phyloP scores from a whole-genome alignment of 2,113 vertebrate genomes.

The Syrmaticus mikado region DNA sequence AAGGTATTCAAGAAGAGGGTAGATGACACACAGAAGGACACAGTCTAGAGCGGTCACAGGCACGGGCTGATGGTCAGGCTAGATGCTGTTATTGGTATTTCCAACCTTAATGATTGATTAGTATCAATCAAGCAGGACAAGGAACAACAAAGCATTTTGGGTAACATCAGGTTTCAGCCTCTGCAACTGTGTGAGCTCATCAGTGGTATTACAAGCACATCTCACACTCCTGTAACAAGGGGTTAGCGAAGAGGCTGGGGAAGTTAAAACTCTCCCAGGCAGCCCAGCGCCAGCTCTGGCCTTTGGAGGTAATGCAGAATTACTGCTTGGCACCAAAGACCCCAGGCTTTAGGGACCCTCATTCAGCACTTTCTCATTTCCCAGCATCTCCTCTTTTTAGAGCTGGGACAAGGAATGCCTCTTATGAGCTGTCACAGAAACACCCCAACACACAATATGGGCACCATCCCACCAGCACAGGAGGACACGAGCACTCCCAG shows the following conservation, averaged over 20 bases:
- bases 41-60: no score
- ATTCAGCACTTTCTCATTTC: background rate
- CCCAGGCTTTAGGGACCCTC: background rate
- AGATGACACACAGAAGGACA: no score
- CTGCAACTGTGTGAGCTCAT: slow-evolving; percentile 21
- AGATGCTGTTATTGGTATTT: no score
- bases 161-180: background rate
- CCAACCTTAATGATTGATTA: no score
- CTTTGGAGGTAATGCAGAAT: background rate
- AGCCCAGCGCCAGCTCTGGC: background rate
- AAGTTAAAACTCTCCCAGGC: background rate
- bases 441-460: background rate
- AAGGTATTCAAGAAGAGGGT: no score
- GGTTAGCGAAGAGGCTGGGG: slow-evolving; percentile 37
- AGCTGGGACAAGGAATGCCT: background rate
- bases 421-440: no score
- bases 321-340: background rate
- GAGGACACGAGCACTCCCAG: background rate
- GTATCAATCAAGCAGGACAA: background rate
- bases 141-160: slow-evolving; percentile 46
- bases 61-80: no score
- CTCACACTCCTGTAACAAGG: slow-evolving; percentile 36
- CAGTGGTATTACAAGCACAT: background rate
- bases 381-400: background rate
- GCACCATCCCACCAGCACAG: background rate